phyloP scores from a whole-genome alignment of 2,888 invertebrate genomes.

The Drosophila ochracea region DNA sequence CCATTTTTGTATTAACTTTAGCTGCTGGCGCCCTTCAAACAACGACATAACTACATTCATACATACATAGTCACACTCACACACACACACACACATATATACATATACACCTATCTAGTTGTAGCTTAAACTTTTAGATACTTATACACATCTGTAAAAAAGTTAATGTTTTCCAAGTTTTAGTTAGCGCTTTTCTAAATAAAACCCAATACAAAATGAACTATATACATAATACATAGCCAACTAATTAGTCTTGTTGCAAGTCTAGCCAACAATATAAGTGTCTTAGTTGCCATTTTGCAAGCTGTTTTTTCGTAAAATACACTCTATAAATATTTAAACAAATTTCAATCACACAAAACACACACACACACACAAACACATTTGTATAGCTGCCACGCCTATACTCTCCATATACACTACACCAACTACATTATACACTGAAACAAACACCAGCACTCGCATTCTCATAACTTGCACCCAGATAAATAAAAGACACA shows the following conservation, averaged over 20 bases:
- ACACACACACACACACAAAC: slow-evolving; percentile 9
- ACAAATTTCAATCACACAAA: slow-evolving; percentile 13
- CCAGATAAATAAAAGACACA: slow-evolving; percentile 18
- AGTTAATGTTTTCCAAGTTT: slow-evolving; percentile 67
- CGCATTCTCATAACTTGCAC: slow-evolving; percentile 72
- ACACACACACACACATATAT: slow-evolving; percentile 11
- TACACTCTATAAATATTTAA: slow-evolving; percentile 31
- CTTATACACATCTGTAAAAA: slow-evolving; percentile 56
- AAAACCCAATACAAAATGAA: slow-evolving; percentile 38
- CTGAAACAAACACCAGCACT: slow-evolving; percentile 52
- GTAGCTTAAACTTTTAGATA: slow-evolving; percentile 61
- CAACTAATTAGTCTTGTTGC: slow-evolving; percentile 55
- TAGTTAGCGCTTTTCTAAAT: slow-evolving; percentile 67
- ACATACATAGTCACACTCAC: slow-evolving; percentile 28
- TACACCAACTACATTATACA: slow-evolving; percentile 28
- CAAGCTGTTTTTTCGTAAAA: slow-evolving; percentile 58
- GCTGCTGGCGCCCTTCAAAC: slow-evolving; percentile 65
- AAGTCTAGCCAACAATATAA: slow-evolving; percentile 58
- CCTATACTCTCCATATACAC: slow-evolving; percentile 28
- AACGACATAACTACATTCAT: slow-evolving; percentile 22
- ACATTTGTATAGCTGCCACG: slow-evolving; percentile 56
- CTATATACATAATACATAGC: slow-evolving; percentile 25
- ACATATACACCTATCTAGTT: slow-evolving; percentile 49
- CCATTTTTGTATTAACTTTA: slow-evolving; percentile 53
- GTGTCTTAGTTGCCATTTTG: slow-evolving; percentile 76